Conservation (phyloP, 1,140 invertebrate species). For the Zophobas atratus region DNA sequence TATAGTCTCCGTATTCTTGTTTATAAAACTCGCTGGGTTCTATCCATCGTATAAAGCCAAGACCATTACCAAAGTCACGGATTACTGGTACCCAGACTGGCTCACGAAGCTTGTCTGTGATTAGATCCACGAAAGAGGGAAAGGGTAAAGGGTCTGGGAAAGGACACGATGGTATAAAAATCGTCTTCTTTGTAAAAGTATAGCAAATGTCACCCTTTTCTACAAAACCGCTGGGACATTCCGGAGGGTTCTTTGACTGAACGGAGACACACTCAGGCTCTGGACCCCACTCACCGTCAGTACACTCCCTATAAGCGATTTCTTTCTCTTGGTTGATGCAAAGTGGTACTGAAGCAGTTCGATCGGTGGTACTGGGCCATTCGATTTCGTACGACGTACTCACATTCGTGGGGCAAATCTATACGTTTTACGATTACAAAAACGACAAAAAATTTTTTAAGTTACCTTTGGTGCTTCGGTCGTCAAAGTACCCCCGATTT, state of each 20-base stretch:
- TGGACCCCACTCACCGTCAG: not conserved
- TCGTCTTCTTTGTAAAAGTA: not conserved
- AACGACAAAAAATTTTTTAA: too few relatives aligned
- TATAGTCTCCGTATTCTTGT: not conserved
- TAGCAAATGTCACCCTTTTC: conserved; percentile 18
- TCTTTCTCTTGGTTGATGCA: conserved; percentile 6
- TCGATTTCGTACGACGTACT: not conserved
- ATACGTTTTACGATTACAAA: too few relatives aligned
- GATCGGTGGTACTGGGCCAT: not conserved
- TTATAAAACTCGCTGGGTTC: conserved; percentile 16
- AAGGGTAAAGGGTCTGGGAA: conserved; percentile 22
- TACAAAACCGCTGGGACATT: conserved; percentile 21
- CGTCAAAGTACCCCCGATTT: too few relatives aligned
- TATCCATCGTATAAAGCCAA: conserved; percentile 16
- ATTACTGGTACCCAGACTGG: conserved; percentile 38
- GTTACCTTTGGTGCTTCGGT: too few relatives aligned
- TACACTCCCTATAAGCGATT: conserved; percentile 3
- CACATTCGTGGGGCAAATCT: not conserved
- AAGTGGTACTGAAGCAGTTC: conserved; percentile 8
- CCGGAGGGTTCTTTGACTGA: not conserved
- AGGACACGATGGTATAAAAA: conserved; percentile 24
- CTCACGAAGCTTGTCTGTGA: not conserved
- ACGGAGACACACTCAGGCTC: not conserved
- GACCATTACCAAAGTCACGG: conserved; percentile 24
- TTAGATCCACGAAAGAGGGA: not conserved